These are phyloP conservation scores for Tringa solitaria DNA, from an alignment of 2,113 vertebrate genomes.

Conservation along the genomic window DNA sequence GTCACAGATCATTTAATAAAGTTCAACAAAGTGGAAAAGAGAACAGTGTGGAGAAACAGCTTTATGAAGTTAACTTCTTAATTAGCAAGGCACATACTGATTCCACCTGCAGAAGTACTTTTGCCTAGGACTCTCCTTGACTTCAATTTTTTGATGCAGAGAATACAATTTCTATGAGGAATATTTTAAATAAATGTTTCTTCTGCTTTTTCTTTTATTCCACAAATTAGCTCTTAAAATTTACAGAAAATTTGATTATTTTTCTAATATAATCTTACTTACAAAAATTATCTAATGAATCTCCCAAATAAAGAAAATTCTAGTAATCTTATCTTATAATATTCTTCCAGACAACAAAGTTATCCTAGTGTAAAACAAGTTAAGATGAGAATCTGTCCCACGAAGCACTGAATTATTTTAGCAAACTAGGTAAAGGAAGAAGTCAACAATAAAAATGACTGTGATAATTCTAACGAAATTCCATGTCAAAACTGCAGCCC, in stretches of 20 bases:
- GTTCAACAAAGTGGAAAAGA: neutral
- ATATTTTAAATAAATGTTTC: neutral
- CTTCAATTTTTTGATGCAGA: neutral
- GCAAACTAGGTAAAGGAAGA: neutral
- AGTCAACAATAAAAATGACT: neutral
- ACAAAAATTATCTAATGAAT: neutral
- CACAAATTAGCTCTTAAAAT: neutral
- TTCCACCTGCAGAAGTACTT: neutral
- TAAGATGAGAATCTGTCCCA: neutral
- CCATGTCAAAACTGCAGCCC: neutral
- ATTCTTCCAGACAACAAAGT: neutral
- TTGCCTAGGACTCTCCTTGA: neutral
- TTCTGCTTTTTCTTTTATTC: neutral
- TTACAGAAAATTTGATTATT: neutral
- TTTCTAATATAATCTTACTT: neutral
- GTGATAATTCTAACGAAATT: neutral
- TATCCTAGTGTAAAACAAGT: neutral
- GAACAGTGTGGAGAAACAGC: neutral
- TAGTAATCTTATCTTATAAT: neutral
- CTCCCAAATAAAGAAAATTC: neutral
- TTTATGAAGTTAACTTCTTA: neutral
- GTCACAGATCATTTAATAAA: neutral
- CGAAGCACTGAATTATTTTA: neutral
- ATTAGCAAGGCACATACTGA: neutral
- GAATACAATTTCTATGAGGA: neutral